Base-by-base conservation (phyloP, 1,140 invertebrate genomes). In the Nomia melanderi region DNA sequence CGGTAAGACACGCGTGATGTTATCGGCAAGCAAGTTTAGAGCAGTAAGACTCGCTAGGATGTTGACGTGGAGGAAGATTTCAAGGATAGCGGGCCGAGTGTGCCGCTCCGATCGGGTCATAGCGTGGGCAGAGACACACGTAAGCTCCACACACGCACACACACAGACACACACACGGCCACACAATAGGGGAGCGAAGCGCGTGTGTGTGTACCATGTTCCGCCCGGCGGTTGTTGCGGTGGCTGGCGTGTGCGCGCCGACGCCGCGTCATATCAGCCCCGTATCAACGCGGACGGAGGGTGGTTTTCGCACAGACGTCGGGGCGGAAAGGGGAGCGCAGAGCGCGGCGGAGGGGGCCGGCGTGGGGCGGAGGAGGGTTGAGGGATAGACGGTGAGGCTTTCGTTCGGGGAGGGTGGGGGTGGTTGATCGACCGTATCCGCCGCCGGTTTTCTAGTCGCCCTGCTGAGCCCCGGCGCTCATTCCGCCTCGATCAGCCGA, bases 341-440 rank as follows among this genome's bases (percentile, higher is more conserved):
- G n/a, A n/a, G n/a, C n/a, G n/a, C n/a, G n/a, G n/a, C n/a, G n/a
- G n/a, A 39, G 36, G 41, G 41, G 41, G 41, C 14, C 6, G 41
- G 14, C 41, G 36, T 9, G 36, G 36, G 36, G 36, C 20, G 12
- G 41, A 14, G 11, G 47, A 50, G 17, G 47, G 47, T 6, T 20
- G 41, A 44, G 47, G 14, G 20, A 17, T 9, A 17, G 2, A 23
- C 27, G 29, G 36, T 50, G 73, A 53, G 54, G 73, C 39, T 39
- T 14, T 50, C n/a, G 20, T 17, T 25, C 20, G n/a, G 25, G 23
- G 50, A 60, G 64, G 78, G 78, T 87, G 82, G 87, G 57, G 86
- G 78, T 88, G 87, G 86, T 87, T 87, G 88, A 89, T 89, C 88
- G 88, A 89, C 87, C 88, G 85, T 87, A 83, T 76, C 82, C 78